phyloP scores from a whole-genome alignment of 2,797 vertebrate genomes.

The Peromyscus melanophrys region DNA sequence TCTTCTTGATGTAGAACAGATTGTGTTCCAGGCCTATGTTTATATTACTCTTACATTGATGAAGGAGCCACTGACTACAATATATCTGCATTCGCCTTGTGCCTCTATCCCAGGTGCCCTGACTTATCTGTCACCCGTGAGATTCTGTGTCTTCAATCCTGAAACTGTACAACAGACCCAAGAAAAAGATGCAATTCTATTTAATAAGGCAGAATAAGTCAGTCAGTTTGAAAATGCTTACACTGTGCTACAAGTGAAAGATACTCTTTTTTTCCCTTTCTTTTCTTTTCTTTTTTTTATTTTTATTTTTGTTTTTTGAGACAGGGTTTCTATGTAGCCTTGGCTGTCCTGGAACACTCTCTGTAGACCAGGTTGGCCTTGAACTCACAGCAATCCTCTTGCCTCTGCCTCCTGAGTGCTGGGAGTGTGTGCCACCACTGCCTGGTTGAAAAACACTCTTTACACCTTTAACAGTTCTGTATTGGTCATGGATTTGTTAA shows the following conservation, averaged over 20 bases:
- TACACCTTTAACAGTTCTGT: background rate
- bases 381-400: no score
- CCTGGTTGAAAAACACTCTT: background rate
- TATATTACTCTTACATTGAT: background rate
- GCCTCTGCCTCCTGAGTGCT: no score
- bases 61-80: background rate
- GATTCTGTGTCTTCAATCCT: constrained; percentile 1
- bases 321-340: no score
- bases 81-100: background rate
- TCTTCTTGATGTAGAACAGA: background rate
- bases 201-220: background rate
- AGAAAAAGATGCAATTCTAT: background rate
- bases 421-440: no score
- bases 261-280: background rate
- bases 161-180: background rate
- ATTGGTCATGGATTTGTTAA: background rate
- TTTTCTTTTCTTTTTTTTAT: no score
- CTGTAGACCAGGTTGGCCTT: no score
- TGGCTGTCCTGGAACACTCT: no score
- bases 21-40: background rate
- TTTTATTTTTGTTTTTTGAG: no score
- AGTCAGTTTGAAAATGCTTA: background rate
- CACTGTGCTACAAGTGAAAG: background rate
- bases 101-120: background rate
- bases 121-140: background rate